Evolutionary conservation across 1,140 invertebrate genomes (phyloP).

Genomic region (Penaeus chinensis): DNA sequence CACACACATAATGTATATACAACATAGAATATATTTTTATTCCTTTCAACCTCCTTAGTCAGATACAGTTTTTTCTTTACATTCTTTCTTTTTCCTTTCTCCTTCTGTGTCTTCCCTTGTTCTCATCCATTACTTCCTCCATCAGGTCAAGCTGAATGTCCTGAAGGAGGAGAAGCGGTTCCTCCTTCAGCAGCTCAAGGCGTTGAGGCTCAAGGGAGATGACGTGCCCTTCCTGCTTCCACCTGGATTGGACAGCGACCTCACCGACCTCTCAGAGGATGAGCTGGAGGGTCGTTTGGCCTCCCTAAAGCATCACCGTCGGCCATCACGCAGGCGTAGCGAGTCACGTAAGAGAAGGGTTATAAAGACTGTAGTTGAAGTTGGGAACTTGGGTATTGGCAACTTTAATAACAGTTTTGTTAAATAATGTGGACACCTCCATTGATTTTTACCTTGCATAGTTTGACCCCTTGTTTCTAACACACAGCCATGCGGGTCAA

Average conservation of each 20-base stretch:
- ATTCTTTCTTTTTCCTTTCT: too few species aligned
- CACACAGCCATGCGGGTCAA: slow-evolving; percentile 60
- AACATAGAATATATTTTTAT: too few species aligned
- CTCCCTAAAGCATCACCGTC: not conserved
- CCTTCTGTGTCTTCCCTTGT: too few species aligned
- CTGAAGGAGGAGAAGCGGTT: slow-evolving; percentile 81
- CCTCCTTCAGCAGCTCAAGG: slow-evolving; percentile 73
- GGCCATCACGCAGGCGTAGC: slow-evolving; percentile 28
- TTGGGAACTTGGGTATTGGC: not conserved
- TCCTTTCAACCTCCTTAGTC: too few species aligned
- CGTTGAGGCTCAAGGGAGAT: not conserved
- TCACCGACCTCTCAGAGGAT: slow-evolving; percentile 48
- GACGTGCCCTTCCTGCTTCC: slow-evolving; percentile 18
- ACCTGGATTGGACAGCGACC: slow-evolving; percentile 36
- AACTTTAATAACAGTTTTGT: not conserved
- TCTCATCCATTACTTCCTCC: slow-evolving; percentile 23
- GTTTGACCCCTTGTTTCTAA: not conserved
- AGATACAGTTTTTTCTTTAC: too few species aligned
- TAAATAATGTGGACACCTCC: not conserved
- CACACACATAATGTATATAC: too few species aligned
- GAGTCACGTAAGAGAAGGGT: slow-evolving; percentile 44
- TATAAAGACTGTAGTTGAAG: not conserved
- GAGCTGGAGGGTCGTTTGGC: slow-evolving; percentile 39
- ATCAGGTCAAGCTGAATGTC: slow-evolving; percentile 77
- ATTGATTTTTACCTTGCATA: not conserved